Evolutionary conservation across 2,888 invertebrate species (phyloP), one percentile per base, ranked within the genome.

Genomic region (Polydrusus cervinus): DNA sequence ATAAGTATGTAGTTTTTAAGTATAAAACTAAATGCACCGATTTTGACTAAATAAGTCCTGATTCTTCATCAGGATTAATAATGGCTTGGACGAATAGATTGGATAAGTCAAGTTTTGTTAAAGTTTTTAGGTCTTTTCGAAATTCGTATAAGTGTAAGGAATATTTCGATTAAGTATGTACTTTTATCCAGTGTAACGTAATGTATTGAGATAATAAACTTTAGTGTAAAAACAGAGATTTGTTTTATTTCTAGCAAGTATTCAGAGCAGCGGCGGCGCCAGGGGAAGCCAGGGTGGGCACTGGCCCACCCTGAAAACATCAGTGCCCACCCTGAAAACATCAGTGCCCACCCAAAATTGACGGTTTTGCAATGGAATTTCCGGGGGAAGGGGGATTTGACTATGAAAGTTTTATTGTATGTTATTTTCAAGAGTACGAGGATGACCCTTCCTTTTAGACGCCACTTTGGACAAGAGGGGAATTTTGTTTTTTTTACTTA

Each of bases 111-210:
- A 43, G 40, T 13, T 53, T 55, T 71, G 62, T 55, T 53, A 61
- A 64, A 45, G 57, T 10, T 34, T 20, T 65, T 65, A 30, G 66
- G 47, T 65, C 13, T 13, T 66, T 65, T 66, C 20, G 7, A 45
- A 53, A 67, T 51, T 65, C 66, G 47, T 73, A 73, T 57, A 53
- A 69, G 13, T 57, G 11, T 75, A 75, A 67, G 75, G 68, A 71
- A 75, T 75, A 71, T 70, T 74, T 70, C 75, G 51, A 40, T n/a
- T n/a, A n/a, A n/a, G 65, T 75, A 70, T 71, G 71, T 73, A 69
- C 68, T 68, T 68, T 76, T 72, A 72, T 76, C 66, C 68, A 76
- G 30, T 53, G 25, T 64, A 73, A 61, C 55, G 49, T 70, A 74
- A 55, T 65, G 71, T 71, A 71, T 65, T 74, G 55, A 67, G 60